Percentiles rank a stretch among this genome's conserved stretches.
Evolutionary conservation across 2,888 invertebrate species (phyloP).

Genomic region (Anagyrus pseudococci): DNA sequence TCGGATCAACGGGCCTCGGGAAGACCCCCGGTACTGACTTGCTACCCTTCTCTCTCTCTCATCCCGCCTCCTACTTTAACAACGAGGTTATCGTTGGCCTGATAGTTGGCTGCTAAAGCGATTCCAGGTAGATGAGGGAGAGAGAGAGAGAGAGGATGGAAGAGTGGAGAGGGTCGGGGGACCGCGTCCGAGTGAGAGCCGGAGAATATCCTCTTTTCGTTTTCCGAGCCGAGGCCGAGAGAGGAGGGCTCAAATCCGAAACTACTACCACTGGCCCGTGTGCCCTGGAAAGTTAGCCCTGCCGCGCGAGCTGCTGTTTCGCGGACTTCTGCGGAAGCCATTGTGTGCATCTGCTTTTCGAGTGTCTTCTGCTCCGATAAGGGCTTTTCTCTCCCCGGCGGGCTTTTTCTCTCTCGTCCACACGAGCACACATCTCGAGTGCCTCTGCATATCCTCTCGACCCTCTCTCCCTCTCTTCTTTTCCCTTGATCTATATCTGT

Average conservation of each 20-base stretch:
- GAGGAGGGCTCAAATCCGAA: slow-evolving; percentile 14
- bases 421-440: neutral
- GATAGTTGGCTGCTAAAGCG: slow-evolving; percentile 48
- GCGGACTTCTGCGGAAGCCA: slow-evolving; percentile 41
- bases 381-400: too few species aligned
- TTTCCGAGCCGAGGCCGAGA: slow-evolving; percentile 27
- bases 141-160: slow-evolving; percentile 13
- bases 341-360: slow-evolving; percentile 19
- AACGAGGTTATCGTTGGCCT: slow-evolving; percentile 49
- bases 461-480: neutral
- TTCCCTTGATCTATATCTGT: neutral
- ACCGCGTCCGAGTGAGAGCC: slow-evolving; percentile 7
- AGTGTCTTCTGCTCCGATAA: neutral
- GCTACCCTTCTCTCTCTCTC: slow-evolving; percentile 1
- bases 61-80: slow-evolving; percentile 35
- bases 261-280: slow-evolving; percentile 2
- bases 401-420: too few species aligned
- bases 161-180: slow-evolving; percentile 10
- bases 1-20: neutral
- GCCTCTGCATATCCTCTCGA: slow-evolving; percentile 5
- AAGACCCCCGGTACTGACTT: neutral
- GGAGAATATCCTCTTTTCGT: slow-evolving; percentile 41
- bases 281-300: slow-evolving; percentile 11
- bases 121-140: slow-evolving; percentile 33
- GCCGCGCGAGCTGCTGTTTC: slow-evolving; percentile 19